A percentile compares a stretch with the other conserved stretches of the same genome.
phyloP scores from a whole-genome alignment of 2,888 invertebrate species.

The Corythucha ciliata region DNA sequence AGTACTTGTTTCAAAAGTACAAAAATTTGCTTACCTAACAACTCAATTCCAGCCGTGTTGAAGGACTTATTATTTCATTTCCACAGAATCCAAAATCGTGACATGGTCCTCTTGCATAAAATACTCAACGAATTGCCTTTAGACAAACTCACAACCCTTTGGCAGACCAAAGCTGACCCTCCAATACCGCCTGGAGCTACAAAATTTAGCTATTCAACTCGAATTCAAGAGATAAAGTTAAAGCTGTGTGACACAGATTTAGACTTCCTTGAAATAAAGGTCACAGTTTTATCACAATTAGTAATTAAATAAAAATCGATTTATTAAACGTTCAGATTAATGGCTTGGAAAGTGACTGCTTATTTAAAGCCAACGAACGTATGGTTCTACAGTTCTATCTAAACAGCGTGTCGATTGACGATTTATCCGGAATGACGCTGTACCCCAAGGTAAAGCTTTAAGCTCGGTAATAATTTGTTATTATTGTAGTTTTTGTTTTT shows the following conservation, averaged over 20 bases:
- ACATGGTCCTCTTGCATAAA: conserved; percentile 28
- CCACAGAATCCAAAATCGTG: conserved; percentile 35
- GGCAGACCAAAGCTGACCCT: conserved; percentile 46
- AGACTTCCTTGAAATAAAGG: conserved; percentile 56
- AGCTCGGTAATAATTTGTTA: not conserved
- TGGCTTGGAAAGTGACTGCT: conserved; percentile 63
- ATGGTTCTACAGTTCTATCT: conserved; percentile 62
- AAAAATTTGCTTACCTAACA: not conserved
- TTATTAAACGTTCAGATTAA: conserved; percentile 36
- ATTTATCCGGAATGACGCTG: conserved; percentile 61
- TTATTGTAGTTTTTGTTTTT: conserved; percentile 26
- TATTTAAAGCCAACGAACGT: conserved; percentile 66
- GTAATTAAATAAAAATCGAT: not conserved
- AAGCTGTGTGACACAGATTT: conserved; percentile 61
- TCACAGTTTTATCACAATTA: conserved; percentile 39
- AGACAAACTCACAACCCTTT: conserved; percentile 16
- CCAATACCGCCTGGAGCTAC: conserved; percentile 68
- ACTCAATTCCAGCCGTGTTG: not conserved
- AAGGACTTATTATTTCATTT: conserved; percentile 5
- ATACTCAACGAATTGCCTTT: conserved; percentile 20
- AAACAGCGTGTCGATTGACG: conserved; percentile 58
- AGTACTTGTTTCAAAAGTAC: conserved; percentile 54
- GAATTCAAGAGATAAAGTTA: conserved; percentile 53
- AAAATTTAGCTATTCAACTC: conserved; percentile 61
- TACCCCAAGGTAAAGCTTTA: conserved; percentile 45